These are phyloP conservation scores for Drosophila hamatofila DNA, from an alignment of 2,888 invertebrate species.

Conservation along the genomic window DNA sequence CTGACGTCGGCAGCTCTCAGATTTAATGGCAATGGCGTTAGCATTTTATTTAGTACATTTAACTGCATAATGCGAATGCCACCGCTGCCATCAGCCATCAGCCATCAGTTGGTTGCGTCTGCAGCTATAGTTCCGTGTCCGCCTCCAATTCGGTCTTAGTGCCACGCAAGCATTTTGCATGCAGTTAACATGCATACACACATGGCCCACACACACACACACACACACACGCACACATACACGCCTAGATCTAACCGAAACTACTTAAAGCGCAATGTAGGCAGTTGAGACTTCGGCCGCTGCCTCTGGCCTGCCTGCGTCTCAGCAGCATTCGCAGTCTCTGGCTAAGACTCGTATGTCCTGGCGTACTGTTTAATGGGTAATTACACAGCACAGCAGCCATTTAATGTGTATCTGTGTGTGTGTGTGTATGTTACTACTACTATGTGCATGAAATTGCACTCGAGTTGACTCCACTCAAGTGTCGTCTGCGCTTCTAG, in stretches of 20 bases:
- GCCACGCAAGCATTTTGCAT: constrained; percentile 71
- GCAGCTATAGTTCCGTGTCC: constrained; percentile 8
- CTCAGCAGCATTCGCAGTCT: constrained; percentile 6
- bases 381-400: constrained; percentile 75
- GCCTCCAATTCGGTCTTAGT: constrained; percentile 40
- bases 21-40: constrained; percentile 73
- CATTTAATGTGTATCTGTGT: constrained; percentile 56
- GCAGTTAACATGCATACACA: constrained; percentile 53
- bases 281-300: constrained; percentile 44
- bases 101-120: background rate
- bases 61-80: constrained; percentile 70
- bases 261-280: constrained; percentile 74
- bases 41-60: constrained; percentile 81
- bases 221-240: constrained; percentile 6
- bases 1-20: constrained; percentile 57
- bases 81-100: background rate
- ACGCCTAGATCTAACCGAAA: constrained; percentile 54
- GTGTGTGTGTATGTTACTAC: constrained; percentile 19
- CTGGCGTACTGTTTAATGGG: constrained; percentile 71
- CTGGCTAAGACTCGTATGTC: constrained; percentile 45
- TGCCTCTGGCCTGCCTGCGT: constrained; percentile 9
- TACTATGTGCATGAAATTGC: constrained; percentile 53
- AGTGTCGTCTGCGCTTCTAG: constrained; percentile 46
- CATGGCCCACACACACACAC: constrained; percentile 9
- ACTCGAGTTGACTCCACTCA: constrained; percentile 65